A percentile compares a stretch with the other conserved stretches of the same genome.
Evolutionary conservation across 2,113 vertebrate species (phyloP).

Genomic region (Guaruba guarouba): DNA sequence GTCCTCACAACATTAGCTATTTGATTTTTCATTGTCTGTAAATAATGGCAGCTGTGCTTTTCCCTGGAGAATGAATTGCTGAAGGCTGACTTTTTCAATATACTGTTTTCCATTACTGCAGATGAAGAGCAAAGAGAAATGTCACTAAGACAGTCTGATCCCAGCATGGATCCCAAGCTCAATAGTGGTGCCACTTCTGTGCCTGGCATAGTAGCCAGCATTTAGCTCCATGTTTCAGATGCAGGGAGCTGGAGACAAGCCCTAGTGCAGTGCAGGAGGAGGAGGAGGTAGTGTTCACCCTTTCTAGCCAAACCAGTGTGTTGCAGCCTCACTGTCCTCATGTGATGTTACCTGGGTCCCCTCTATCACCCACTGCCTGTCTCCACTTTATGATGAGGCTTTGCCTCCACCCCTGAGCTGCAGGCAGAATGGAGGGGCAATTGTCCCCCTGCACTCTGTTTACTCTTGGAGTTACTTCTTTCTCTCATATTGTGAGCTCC

Average conservation of each 20-base stretch:
- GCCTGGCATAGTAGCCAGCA: neutral
- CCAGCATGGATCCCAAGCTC: neutral
- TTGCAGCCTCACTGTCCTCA: neutral
- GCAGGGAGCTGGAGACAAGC: neutral
- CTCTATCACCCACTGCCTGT: neutral
- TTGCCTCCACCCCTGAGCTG: neutral
- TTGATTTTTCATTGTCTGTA: conserved; percentile 60
- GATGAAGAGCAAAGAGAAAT: neutral
- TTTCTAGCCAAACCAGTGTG: neutral
- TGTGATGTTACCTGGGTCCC: neutral
- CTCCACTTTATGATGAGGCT: neutral
- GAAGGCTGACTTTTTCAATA: conserved; percentile 11
- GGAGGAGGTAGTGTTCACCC: neutral
- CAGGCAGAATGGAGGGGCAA: neutral
- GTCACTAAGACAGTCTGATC: neutral
- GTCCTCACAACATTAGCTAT: conserved; percentile 43
- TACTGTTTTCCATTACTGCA: neutral
- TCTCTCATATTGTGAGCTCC: neutral
- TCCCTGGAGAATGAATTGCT: neutral
- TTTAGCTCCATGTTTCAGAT: neutral
- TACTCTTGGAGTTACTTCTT: neutral
- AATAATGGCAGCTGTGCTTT: conserved; percentile 44
- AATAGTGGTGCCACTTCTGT: neutral
- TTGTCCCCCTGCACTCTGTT: neutral
- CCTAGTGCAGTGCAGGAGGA: neutral